These are phyloP conservation scores for Euphydryas editha DNA, from an alignment of 2,888 invertebrate genomes.

Conservation along the genomic window DNA sequence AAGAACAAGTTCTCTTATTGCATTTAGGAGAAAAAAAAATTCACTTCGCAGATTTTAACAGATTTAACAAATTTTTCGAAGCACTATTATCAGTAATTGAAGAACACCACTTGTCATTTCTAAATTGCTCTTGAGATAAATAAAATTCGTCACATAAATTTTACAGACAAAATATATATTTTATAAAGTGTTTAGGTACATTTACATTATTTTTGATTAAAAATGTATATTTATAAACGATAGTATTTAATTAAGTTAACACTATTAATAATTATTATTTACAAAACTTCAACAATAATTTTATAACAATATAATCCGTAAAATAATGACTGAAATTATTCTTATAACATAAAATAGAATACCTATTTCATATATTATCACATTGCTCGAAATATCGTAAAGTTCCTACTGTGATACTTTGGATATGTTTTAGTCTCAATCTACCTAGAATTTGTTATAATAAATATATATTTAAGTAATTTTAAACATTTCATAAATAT, in stretches of 20 bases:
- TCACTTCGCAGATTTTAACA: conserved; percentile 28
- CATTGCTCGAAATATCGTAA: conserved; percentile 52
- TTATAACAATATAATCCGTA: conserved; percentile 52
- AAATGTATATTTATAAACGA: conserved; percentile 41
- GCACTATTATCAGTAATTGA: conserved; percentile 15
- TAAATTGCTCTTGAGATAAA: background rate
- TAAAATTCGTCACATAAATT: conserved; percentile 11
- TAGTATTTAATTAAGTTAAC: conserved; percentile 47
- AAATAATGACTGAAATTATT: conserved; percentile 70
- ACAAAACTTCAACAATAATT: conserved; percentile 60
- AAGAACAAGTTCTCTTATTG: conserved; percentile 39
- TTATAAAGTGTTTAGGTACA: conserved; percentile 39
- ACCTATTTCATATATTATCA: conserved; percentile 37
- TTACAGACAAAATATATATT: conserved; percentile 38
- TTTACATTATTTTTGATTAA: conserved; percentile 38
- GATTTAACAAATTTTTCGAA: conserved; percentile 15
- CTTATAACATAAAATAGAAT: conserved; percentile 38
- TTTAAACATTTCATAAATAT: conserved; percentile 41
- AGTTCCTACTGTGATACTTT: conserved; percentile 50
- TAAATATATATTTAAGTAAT: background rate
- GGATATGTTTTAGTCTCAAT: background rate
- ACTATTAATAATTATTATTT: conserved; percentile 57
- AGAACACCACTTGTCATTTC: conserved; percentile 4
- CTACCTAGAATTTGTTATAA: conserved; percentile 4
- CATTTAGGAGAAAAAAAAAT: conserved; percentile 30